Conservation (phyloP, 2,113 vertebrate species). For the Sander lucioperca region DNA sequence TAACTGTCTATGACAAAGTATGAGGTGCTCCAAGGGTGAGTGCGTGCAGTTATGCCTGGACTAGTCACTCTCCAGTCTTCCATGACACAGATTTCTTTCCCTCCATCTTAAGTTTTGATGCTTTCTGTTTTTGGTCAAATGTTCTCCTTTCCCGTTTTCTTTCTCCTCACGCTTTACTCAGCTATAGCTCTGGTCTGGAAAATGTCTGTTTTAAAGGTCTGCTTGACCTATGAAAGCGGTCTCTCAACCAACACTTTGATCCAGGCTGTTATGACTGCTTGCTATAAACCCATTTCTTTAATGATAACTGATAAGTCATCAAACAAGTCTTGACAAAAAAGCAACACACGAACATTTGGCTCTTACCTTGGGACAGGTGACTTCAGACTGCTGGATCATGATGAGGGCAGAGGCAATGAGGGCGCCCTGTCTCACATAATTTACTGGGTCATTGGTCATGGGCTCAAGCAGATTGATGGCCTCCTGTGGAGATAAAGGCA, state of each 20-base stretch:
- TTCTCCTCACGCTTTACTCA: background rate
- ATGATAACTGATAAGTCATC: background rate
- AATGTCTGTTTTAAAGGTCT: slow-evolving; percentile 2
- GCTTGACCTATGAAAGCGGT: background rate
- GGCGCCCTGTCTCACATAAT: slow-evolving; percentile 97
- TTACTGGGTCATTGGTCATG: slow-evolving; percentile 99
- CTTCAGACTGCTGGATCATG: slow-evolving; percentile 98
- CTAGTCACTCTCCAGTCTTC: slow-evolving; percentile 18
- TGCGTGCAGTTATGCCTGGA: slow-evolving; percentile 24
- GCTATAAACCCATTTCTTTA: background rate
- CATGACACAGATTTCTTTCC: slow-evolving; percentile 1
- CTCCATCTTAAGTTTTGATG: background rate
- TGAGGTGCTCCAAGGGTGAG: slow-evolving; percentile 19
- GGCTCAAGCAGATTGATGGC: slow-evolving; percentile 98
- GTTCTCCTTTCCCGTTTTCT: background rate
- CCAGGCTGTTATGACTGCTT: background rate
- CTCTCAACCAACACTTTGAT: background rate
- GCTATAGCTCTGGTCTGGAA: background rate
- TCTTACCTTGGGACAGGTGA: slow-evolving; percentile 97
- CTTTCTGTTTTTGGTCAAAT: slow-evolving; percentile 26
- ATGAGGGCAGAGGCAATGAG: slow-evolving; percentile 97
- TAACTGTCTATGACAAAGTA: slow-evolving; percentile 50
- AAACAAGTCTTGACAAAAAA: background rate
- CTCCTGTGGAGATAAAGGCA: slow-evolving; percentile 85
- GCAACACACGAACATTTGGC: background rate